Base-by-base conservation (phyloP, 2,797 vertebrate genomes). In the Microctenopoma stevenorrisi region DNA sequence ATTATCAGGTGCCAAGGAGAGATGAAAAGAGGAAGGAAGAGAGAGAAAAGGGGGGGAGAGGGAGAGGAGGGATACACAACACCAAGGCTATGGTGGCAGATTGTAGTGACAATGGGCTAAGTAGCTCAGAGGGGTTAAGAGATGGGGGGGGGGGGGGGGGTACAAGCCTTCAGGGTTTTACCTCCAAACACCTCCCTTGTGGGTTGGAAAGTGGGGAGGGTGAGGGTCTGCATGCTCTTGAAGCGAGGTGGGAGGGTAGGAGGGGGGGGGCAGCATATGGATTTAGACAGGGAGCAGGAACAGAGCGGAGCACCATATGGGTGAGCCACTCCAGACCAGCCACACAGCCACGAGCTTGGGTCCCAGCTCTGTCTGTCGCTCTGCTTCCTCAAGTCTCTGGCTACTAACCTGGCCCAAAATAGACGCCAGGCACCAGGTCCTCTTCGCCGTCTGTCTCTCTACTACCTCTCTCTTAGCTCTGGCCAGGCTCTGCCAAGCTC, bases 121-220 rank as follows among this genome's bases (percentile, higher is more conserved):
- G 95, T 91, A 94, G 93, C 95, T 95, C 94, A 93, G 90, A 95
- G 95, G 94, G 95, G 95, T 94, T 92, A 90, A 89, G 88, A 87
- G 87, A 82, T 79, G 76, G 59, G 58, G 59, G 18, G 18, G 58
- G 59, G 18, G 18, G 55, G 68, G 80, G 55, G 66, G 90, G 91
- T 91, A 91, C 93, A 93, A 94, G 95, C 95, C 96, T 97, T 94
- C 94, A 92, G 96, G 96, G 96, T 93, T 96, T 96, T 96, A 96
- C 95, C 96, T 95, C 96, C 95, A 94, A 95, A 93, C 93, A 94
- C 93, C 94, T 95, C 94, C 96, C 96, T 88, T 92, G 95, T 94
- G 96, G 93, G 92, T 61, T 77, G 68, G 65, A 35, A 68, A 67
- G 70, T 5, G 46, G 46, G 57, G 77, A 59, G 74, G 67, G 62